phyloP scores from a whole-genome alignment of 1,140 invertebrate genomes.

The Penaeus vannamei region DNA sequence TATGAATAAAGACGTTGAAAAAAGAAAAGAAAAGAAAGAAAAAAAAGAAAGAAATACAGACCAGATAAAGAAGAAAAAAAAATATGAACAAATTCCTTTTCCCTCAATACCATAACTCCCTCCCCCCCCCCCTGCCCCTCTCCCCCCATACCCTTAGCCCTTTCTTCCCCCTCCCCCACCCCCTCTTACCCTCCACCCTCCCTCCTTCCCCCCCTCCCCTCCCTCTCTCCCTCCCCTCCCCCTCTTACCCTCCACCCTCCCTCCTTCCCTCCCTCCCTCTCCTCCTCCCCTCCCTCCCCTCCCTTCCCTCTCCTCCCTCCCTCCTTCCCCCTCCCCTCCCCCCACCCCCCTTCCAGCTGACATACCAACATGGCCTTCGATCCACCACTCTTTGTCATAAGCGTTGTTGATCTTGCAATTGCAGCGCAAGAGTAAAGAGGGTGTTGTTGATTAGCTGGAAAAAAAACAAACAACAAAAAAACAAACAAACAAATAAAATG shows the following conservation, averaged over 20 bases:
- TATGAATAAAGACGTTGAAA: background rate
- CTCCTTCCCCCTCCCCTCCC: background rate
- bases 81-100: background rate
- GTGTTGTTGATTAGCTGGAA: too few species aligned
- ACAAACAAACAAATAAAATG: too few species aligned
- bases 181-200: too few species aligned
- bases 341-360: slow-evolving; percentile 2
- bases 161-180: background rate
- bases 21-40: background rate
- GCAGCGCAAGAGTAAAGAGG: too few species aligned
- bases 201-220: too few species aligned
- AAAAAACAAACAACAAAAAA: too few species aligned
- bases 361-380: too few species aligned
- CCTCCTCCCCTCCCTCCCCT: background rate
- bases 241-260: background rate
- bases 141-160: too few species aligned
- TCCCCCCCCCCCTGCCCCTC: too few species aligned
- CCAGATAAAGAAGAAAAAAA: background rate
- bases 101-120: background rate
- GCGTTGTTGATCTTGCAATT: too few species aligned
- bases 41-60: background rate
- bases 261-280: background rate
- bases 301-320: background rate
- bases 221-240: background rate
- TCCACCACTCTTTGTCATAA: too few species aligned